phyloP scores from a whole-genome alignment of 2,888 invertebrate species.

The Margaritifera margaritifera region DNA sequence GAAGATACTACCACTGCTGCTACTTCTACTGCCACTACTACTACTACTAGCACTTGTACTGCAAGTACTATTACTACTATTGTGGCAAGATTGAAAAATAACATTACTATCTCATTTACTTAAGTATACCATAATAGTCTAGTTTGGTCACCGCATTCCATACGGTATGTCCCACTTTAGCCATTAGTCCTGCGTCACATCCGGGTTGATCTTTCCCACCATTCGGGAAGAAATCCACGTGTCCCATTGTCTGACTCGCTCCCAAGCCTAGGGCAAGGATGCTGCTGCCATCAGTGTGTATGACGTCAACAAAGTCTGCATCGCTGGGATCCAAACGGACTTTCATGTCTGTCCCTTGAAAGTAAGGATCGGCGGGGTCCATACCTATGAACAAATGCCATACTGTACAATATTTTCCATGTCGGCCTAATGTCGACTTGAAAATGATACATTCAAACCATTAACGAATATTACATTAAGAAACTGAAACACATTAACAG shows the following conservation, averaged over 20 bases:
- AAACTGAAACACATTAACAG: too few relatives aligned
- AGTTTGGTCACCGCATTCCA: slow-evolving; percentile 48
- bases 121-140: slow-evolving; percentile 35
- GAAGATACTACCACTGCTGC: neutral
- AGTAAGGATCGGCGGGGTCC: slow-evolving; percentile 92
- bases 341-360: slow-evolving; percentile 88
- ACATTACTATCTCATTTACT: neutral
- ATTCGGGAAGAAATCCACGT: slow-evolving; percentile 73
- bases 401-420: too few relatives aligned
- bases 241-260: slow-evolving; percentile 63
- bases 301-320: slow-evolving; percentile 90
- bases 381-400: slow-evolving; percentile 70
- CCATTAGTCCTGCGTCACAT: slow-evolving; percentile 51
- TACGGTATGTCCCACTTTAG: slow-evolving; percentile 35
- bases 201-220: slow-evolving; percentile 72
- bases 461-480: too few relatives aligned
- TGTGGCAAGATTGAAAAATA: neutral
- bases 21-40: neutral
- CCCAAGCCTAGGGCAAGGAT: slow-evolving; percentile 58
- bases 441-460: too few relatives aligned
- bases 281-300: slow-evolving; percentile 78
- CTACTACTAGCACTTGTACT: neutral
- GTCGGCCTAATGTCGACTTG: too few relatives aligned
- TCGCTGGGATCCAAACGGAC: slow-evolving; percentile 87
- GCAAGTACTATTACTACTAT: too few relatives aligned